These are phyloP conservation scores for Spilarctia lutea DNA, from an alignment of 2,888 invertebrate species.

Conservation along the genomic window DNA sequence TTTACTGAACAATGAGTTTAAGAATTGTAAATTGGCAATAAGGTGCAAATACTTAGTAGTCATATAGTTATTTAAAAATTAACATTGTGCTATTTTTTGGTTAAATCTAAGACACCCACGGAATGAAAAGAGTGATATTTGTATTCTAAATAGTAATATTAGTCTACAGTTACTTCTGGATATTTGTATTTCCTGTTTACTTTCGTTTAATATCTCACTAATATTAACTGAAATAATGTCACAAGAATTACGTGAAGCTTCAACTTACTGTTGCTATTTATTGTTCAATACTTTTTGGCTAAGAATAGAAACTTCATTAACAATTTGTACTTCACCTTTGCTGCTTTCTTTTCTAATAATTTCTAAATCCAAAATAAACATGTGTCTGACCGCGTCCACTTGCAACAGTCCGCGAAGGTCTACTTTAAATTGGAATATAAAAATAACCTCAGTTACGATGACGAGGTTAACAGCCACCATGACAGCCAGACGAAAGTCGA, in stretches of 20 bases:
- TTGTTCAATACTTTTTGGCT: neutral
- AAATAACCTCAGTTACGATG: constrained; percentile 53
- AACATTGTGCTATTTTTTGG: too few relatives aligned
- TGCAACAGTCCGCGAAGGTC: constrained; percentile 61
- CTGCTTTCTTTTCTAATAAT: constrained; percentile 52
- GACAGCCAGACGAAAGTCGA: constrained; percentile 54
- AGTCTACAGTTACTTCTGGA: neutral
- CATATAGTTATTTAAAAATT: too few relatives aligned
- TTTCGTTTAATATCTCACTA: neutral
- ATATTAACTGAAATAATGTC: neutral
- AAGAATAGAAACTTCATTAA: constrained; percentile 29
- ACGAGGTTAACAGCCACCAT: constrained; percentile 61
- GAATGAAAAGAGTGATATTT: too few relatives aligned
- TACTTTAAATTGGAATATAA: constrained; percentile 53
- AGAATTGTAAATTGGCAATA: too few relatives aligned
- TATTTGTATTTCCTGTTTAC: neutral
- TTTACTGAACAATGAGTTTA: too few relatives aligned
- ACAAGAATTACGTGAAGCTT: too few relatives aligned
- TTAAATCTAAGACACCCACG: too few relatives aligned
- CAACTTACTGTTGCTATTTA: neutral
- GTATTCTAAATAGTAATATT: too few relatives aligned
- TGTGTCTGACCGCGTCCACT: constrained; percentile 51
- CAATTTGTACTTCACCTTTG: constrained; percentile 48
- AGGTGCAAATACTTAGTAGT: too few relatives aligned
- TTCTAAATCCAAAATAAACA: constrained; percentile 59